These are phyloP conservation scores for Spisula subtruncata DNA, from an alignment of 2,888 invertebrate genomes.

Conservation along the genomic window DNA sequence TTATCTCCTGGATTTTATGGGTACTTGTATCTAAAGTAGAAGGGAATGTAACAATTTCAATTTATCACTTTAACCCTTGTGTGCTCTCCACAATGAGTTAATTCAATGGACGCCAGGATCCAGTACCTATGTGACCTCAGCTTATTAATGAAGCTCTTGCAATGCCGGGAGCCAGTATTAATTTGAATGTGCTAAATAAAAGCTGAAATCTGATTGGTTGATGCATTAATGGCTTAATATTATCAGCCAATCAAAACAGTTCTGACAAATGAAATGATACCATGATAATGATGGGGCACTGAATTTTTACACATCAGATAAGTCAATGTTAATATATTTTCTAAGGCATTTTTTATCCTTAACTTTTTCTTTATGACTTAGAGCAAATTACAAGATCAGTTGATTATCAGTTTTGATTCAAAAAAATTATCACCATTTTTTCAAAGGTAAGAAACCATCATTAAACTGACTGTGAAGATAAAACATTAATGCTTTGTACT, in stretches of 20 bases:
- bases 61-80: constrained; percentile 46
- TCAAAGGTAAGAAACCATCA: background rate
- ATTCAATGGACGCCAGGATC: constrained; percentile 38
- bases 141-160: background rate
- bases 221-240: background rate
- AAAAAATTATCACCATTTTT: constrained; percentile 12
- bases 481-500: constrained; percentile 19
- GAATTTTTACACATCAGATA: constrained; percentile 26
- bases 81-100: constrained; percentile 29
- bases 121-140: constrained; percentile 9
- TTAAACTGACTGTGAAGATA: constrained; percentile 16
- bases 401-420: constrained; percentile 10
- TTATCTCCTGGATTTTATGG: constrained; percentile 50
- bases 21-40: constrained; percentile 53
- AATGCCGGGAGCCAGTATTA: constrained; percentile 12
- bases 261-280: constrained; percentile 27
- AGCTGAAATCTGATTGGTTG: background rate
- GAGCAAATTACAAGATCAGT: constrained; percentile 29
- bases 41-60: constrained; percentile 58
- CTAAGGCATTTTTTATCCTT: constrained; percentile 36
- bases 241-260: constrained; percentile 4
- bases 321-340: constrained; percentile 39
- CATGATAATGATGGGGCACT: background rate
- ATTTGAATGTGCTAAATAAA: constrained; percentile 7
- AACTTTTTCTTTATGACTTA: constrained; percentile 45